A percentile compares a stretch with the other conserved stretches of the same genome.
phyloP scores from a whole-genome alignment of 92 coral and sea anemone genomes.

The Palythoa grandis region DNA sequence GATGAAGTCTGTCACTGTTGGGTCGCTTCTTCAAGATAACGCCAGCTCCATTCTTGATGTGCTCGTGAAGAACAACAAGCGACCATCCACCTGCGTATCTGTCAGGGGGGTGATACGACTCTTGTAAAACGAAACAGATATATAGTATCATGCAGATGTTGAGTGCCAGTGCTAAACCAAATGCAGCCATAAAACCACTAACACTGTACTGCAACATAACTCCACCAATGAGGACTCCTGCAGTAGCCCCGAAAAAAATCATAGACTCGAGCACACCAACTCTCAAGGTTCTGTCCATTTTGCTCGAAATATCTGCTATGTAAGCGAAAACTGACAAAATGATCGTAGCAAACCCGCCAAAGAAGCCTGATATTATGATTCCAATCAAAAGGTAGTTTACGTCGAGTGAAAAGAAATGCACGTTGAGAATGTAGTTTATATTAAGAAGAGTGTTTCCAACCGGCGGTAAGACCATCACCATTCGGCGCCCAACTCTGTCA shows the following conservation, averaged over 20 bases:
- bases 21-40: constrained; percentile 71
- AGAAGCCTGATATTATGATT: constrained; percentile 68
- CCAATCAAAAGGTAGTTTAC: constrained; percentile 83
- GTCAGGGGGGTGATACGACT: constrained; percentile 72
- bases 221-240: constrained; percentile 80
- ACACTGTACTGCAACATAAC: constrained; percentile 71
- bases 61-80: constrained; percentile 65
- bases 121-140: constrained; percentile 64
- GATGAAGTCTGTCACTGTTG: constrained; percentile 56
- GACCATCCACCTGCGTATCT: constrained; percentile 44
- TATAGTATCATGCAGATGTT: constrained; percentile 57
- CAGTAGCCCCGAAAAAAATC: constrained; percentile 86
- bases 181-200: constrained; percentile 83
- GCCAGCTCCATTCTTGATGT: constrained; percentile 56
- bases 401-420: constrained; percentile 63
- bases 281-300: constrained; percentile 74
- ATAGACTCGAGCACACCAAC: constrained; percentile 90
- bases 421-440: constrained; percentile 72
- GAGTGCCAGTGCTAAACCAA: constrained; percentile 69
- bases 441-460: constrained; percentile 73
- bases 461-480: constrained; percentile 74
- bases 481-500: constrained; percentile 86
- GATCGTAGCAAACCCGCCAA: constrained; percentile 88
- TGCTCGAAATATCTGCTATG: constrained; percentile 88
- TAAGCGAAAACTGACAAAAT: constrained; percentile 87